phyloP scores from a whole-genome alignment of 1,140 invertebrate genomes.

The Phthorimaea operculella region DNA sequence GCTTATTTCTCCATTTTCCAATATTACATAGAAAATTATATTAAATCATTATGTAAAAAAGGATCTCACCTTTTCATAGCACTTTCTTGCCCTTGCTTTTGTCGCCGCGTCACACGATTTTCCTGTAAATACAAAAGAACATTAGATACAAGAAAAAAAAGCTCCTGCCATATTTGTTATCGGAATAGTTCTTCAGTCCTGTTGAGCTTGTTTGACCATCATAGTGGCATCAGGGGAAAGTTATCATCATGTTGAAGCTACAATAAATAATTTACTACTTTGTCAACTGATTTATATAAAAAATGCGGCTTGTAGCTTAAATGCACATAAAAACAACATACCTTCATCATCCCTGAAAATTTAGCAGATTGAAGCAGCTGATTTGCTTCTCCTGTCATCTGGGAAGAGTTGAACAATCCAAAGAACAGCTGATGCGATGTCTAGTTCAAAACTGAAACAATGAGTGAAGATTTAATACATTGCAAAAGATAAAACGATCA shows the following conservation, averaged over 20 bases:
- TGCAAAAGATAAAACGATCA: background rate
- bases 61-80: background rate
- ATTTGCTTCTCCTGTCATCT: too few species aligned
- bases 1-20: background rate
- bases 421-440: background rate
- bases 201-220: slow-evolving; percentile 45
- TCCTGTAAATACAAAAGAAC: background rate
- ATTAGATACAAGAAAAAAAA: background rate
- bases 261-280: background rate
- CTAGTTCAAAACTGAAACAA: background rate
- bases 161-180: background rate
- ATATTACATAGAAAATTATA: too few species aligned
- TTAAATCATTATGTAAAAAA: background rate
- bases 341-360: background rate
- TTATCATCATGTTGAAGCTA: slow-evolving; percentile 28
- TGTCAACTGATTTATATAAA: background rate
- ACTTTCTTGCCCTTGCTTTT: background rate
- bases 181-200: slow-evolving; percentile 29
- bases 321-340: background rate
- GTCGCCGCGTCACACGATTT: background rate
- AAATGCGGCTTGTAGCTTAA: background rate
- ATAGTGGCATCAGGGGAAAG: slow-evolving; percentile 27
- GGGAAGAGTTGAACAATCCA: too few species aligned
- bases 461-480: background rate
- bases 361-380: too few species aligned